These are phyloP conservation scores for Eurystomus glaucurus DNA, from an alignment of 2,797 vertebrate genomes.

Conservation along the genomic window DNA sequence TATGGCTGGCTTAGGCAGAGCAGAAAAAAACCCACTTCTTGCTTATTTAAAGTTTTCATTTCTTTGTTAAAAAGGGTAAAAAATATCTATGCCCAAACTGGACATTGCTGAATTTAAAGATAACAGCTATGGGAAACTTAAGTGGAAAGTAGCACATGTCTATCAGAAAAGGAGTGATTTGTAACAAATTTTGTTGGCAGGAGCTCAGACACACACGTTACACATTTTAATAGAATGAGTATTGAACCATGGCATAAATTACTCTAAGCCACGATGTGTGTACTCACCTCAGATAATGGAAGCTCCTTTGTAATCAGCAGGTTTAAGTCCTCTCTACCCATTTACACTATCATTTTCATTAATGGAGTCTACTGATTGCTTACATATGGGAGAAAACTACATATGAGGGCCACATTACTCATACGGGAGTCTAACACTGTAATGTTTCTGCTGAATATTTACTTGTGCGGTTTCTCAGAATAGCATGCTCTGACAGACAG, in stretches of 20 bases:
- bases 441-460: neutral
- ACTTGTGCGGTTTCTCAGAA: neutral
- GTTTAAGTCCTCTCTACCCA: neutral
- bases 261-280: conserved; percentile 32
- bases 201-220: conserved; percentile 58
- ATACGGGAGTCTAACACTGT: neutral
- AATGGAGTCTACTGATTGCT: neutral
- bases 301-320: conserved; percentile 48
- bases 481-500: neutral
- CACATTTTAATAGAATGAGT: conserved; percentile 58
- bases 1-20: neutral
- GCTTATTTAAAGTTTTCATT: conserved; percentile 14
- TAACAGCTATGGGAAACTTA: conserved; percentile 75
- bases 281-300: conserved; percentile 45
- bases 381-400: neutral
- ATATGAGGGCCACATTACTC: neutral
- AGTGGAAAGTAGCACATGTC: conserved; percentile 66
- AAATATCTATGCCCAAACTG: conserved; percentile 64
- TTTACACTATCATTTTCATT: neutral
- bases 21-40: neutral
- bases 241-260: conserved; percentile 69
- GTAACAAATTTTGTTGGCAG: conserved; percentile 75
- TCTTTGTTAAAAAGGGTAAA: conserved; percentile 55
- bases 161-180: conserved; percentile 76
- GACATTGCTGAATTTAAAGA: conserved; percentile 69